These are phyloP conservation scores for Lutjanus campechanus DNA, from an alignment of 2,797 vertebrate species.

Conservation along the genomic window DNA sequence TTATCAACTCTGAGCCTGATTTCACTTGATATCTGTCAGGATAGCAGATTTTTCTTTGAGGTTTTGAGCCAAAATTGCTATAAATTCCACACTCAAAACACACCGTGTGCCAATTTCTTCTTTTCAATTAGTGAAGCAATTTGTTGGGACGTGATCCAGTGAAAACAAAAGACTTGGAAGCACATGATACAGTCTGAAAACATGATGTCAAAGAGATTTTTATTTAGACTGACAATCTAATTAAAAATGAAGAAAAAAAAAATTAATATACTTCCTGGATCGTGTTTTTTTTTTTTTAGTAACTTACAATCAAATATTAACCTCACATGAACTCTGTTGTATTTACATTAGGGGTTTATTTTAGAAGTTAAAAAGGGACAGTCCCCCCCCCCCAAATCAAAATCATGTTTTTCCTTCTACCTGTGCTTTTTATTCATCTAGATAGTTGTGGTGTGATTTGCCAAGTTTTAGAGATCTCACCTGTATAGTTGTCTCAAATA, in stretches of 20 bases:
- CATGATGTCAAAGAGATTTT: conserved; percentile 12
- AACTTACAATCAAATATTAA: background rate
- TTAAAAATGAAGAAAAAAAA: conserved; percentile 3
- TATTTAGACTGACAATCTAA: conserved; percentile 4
- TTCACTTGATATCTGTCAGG: conserved; percentile 31
- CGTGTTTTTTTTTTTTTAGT: background rate
- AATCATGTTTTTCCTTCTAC: too few species aligned
- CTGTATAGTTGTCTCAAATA: too few species aligned
- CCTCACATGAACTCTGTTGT: background rate
- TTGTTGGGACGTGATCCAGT: conserved; percentile 26
- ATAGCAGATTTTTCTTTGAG: conserved; percentile 3
- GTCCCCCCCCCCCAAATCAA: too few species aligned
- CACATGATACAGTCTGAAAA: conserved; percentile 23
- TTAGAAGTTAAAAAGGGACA: background rate
- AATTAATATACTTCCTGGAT: background rate
- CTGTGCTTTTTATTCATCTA: too few species aligned
- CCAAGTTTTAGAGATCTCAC: too few species aligned
- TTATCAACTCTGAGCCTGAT: conserved; percentile 34
- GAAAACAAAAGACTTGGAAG: conserved; percentile 32
- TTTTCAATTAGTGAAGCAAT: conserved; percentile 38
- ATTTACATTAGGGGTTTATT: conserved; percentile 9
- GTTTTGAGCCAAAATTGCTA: conserved; percentile 3
- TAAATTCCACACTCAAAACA: conserved; percentile 22
- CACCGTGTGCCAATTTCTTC: conserved; percentile 8
- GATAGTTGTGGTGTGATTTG: too few species aligned